Evolutionary conservation across 2,113 vertebrate species (phyloP).

Genomic region (Ciconia stormi): DNA sequence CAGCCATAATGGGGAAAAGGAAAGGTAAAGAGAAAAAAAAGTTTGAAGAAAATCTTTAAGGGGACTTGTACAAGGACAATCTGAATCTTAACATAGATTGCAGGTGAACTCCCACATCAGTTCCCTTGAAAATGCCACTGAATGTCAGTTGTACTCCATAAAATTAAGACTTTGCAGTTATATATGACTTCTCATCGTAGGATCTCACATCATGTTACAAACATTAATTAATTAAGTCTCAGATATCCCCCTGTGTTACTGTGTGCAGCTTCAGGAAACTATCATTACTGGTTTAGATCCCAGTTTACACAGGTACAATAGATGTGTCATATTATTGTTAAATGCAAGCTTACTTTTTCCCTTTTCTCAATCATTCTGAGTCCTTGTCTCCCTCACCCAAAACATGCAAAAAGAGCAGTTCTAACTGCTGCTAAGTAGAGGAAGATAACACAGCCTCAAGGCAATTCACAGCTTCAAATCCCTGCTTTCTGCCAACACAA

Average conservation of each 20-base stretch:
- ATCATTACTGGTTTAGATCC: neutral
- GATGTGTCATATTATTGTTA: neutral
- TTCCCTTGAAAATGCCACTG: slow-evolving; percentile 43
- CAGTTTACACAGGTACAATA: slow-evolving; percentile 1
- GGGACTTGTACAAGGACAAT: neutral
- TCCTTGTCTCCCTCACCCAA: slow-evolving; percentile 45
- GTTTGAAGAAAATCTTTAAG: neutral
- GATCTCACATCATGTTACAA: slow-evolving; percentile 1
- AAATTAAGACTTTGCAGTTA: slow-evolving; percentile 27
- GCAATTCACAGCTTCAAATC: slow-evolving; percentile 66
- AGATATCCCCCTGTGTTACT: neutral
- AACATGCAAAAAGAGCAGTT: slow-evolving; percentile 30
- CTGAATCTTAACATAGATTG: neutral
- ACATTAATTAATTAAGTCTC: slow-evolving; percentile 44
- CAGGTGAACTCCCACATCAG: slow-evolving; percentile 7
- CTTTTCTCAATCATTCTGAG: slow-evolving; percentile 1
- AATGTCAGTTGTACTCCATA: slow-evolving; percentile 28
- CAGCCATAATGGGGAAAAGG: neutral
- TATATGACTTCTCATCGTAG: neutral
- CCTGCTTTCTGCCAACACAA: slow-evolving; percentile 39
- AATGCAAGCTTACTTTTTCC: slow-evolving; percentile 19
- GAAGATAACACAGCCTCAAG: slow-evolving; percentile 60
- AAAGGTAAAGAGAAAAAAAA: neutral
- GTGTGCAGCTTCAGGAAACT: neutral
- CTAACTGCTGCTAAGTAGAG: slow-evolving; percentile 50